Evolutionary conservation across 2,113 vertebrate genomes (phyloP).

Genomic region (Caracal caracal): DNA sequence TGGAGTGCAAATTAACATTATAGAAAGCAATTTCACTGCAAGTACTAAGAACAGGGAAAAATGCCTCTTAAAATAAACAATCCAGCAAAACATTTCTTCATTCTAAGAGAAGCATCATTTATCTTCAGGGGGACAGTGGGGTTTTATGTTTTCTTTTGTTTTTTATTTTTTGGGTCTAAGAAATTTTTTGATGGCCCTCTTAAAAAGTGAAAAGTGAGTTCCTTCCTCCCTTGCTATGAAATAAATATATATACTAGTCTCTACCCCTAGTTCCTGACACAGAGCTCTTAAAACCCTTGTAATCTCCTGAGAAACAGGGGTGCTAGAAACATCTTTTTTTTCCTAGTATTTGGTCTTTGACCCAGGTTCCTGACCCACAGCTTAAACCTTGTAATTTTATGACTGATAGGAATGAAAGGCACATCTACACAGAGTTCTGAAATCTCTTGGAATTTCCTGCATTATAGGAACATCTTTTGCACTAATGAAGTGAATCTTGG

Average conservation of each 20-base stretch:
- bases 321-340: not conserved
- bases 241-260: not conserved
- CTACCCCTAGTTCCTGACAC: not conserved
- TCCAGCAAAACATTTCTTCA: not conserved
- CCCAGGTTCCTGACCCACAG: not conserved
- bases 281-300: not conserved
- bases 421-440: not conserved
- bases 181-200: not conserved
- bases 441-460: not conserved
- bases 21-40: not conserved
- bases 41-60: not conserved
- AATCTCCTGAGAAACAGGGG: not conserved
- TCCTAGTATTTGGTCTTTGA: not conserved
- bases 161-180: not conserved
- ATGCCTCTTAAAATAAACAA: conserved; percentile 7
- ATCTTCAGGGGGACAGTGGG: not conserved
- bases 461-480: not conserved
- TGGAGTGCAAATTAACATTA: not conserved
- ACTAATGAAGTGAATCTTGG: not conserved
- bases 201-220: conserved; percentile 18
- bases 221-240: not conserved
- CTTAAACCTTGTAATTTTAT: not conserved
- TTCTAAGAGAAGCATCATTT: conserved; percentile 15
- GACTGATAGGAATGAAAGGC: not conserved
- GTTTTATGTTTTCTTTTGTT: not conserved